Evolutionary conservation across 2,888 invertebrate species (phyloP).

Genomic region (Zootermopsis nevadensis): DNA sequence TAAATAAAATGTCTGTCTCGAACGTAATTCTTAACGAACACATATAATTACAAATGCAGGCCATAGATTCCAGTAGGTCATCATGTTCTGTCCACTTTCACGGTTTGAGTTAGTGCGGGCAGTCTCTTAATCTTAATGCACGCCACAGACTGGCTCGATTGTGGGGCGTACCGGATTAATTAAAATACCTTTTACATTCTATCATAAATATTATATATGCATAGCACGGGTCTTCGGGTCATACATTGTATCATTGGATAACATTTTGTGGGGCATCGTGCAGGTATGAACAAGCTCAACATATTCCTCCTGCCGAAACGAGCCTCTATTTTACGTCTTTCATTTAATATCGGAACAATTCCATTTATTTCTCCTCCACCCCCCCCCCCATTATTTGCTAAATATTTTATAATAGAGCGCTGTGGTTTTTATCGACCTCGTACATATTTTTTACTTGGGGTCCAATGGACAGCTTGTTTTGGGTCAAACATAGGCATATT

Average conservation of each 20-base stretch:
- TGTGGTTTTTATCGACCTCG: too few relatives aligned
- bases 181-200: slow-evolving; percentile 8
- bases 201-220: not conserved
- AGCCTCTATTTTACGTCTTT: not conserved
- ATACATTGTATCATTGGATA: not conserved
- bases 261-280: not conserved
- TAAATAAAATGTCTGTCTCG: too few relatives aligned
- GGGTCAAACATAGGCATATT: too few relatives aligned
- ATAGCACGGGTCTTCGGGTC: not conserved
- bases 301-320: not conserved
- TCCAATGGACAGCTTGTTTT: too few relatives aligned
- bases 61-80: too few relatives aligned
- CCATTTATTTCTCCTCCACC: not conserved
- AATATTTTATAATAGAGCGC: too few relatives aligned
- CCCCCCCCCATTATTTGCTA: not conserved
- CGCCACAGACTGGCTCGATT: not conserved
- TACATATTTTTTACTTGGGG: too few relatives aligned
- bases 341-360: not conserved
- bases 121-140: not conserved
- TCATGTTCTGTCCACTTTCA: not conserved
- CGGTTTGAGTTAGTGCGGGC: not conserved
- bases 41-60: too few relatives aligned
- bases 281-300: not conserved
- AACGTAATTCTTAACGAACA: too few relatives aligned
- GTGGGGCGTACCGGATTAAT: not conserved